Percentiles rank a stretch among this genome's conserved stretches.
These are phyloP conservation scores for Phalera bucephala DNA, from an alignment of 2,888 invertebrate species.

Conservation along the genomic window DNA sequence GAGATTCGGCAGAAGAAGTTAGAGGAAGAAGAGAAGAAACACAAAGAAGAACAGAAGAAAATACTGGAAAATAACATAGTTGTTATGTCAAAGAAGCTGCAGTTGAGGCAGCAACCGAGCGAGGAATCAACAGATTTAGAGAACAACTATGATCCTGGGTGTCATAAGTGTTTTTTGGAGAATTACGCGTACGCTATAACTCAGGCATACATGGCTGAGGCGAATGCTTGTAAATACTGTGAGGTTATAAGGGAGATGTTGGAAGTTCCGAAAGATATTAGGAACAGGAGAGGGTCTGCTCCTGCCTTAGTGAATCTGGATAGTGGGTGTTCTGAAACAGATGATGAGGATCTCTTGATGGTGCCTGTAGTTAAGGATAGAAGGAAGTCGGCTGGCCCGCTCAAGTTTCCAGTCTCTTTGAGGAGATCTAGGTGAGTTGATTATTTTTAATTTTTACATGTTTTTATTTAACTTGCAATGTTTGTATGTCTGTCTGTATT, in stretches of 20 bases:
- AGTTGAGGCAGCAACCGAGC: constrained; percentile 60
- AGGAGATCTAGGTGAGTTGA: constrained; percentile 67
- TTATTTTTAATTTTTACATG: background rate
- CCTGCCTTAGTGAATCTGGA: constrained; percentile 79
- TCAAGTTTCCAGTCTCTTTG: constrained; percentile 66
- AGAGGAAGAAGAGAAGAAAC: constrained; percentile 60
- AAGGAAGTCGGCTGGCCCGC: constrained; percentile 80
- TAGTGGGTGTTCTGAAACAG: constrained; percentile 69
- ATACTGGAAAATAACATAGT: constrained; percentile 56
- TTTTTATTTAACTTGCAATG: background rate
- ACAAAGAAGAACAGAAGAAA: constrained; percentile 65
- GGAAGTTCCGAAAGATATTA: constrained; percentile 59
- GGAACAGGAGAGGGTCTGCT: constrained; percentile 80
- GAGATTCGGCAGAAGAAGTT: constrained; percentile 67
- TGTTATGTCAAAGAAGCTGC: constrained; percentile 60
- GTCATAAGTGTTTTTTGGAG: constrained; percentile 78
- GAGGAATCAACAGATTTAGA: constrained; percentile 74
- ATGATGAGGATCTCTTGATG: constrained; percentile 69
- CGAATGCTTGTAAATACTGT: constrained; percentile 73
- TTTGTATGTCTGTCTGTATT: too few species aligned
- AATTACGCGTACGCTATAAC: constrained; percentile 76
- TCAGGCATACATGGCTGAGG: constrained; percentile 70
- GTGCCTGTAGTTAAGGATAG: constrained; percentile 73
- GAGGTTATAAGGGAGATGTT: constrained; percentile 76
- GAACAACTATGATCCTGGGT: constrained; percentile 61